Evolutionary conservation across 2,888 invertebrate species (phyloP), one percentile per base, ranked within the genome.

Genomic region (Cryptosula pallasiana): DNA sequence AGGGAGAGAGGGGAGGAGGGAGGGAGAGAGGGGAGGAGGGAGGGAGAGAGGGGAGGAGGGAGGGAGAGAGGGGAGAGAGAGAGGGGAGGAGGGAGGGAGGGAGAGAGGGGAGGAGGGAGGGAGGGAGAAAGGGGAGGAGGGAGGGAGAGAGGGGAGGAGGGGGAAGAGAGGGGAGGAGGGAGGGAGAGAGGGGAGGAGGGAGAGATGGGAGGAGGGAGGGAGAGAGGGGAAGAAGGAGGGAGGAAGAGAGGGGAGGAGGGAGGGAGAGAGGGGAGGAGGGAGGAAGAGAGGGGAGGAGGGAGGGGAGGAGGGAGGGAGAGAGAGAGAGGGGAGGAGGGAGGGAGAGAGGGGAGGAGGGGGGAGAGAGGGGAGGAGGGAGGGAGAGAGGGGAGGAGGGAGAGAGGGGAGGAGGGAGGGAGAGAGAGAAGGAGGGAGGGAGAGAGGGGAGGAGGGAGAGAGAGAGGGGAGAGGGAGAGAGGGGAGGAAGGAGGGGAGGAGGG

Each of bases 311-410:
- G 16, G 27, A 16, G 27, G 9, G 54, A 25, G 5, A 72, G 54
- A 72, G 72, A 35, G 5, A 25, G 23, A 23, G 72, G 9, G 72
- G 54, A 63, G 25, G 36, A 3, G 29, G 63, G 34, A 3, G 36
- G 29, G 54, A 16, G 3, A 13, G 32, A 35, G 72, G 76, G 94
- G 94, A 88, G 93, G 94, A 78, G 92, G 93, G 79, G 96, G 97
- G 1, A 69, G 69, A 55, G 69, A 3, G 36, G 29, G 2, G 9
- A 32, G 29, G 69, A 55, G 2, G 9, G 35, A 2, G 69, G 34
- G 13, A 13, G 35, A 2, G 36, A 35, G 35, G 34, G 13, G 2
- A 9, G 34, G 13, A 35, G 13, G 1, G 36, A 35, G 35, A 23
- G 35, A 35, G 69, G 34, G 35, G 29, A 55, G 2, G 69, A 23